These are phyloP conservation scores for Prorops nasuta DNA, from an alignment of 1,140 invertebrate species.

Conservation along the genomic window DNA sequence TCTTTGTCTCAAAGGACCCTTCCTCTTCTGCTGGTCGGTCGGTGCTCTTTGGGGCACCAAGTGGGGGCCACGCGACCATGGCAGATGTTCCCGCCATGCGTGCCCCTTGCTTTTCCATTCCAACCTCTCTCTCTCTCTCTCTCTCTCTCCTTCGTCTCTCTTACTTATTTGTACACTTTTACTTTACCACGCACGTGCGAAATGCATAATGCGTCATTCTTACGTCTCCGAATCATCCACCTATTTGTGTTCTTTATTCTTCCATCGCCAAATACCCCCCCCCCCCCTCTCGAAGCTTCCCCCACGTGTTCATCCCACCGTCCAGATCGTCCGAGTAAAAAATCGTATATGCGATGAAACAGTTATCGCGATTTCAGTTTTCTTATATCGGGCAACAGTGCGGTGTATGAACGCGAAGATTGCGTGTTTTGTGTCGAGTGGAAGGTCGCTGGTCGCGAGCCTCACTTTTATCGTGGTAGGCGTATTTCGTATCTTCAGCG, in stretches of 20 bases:
- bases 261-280: slow-evolving; percentile 24
- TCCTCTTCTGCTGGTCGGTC: slow-evolving; percentile 15
- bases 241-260: slow-evolving; percentile 31
- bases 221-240: slow-evolving; percentile 38
- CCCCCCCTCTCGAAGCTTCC: slow-evolving; percentile 16
- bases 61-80: slow-evolving; percentile 45
- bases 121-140: slow-evolving; percentile 6
- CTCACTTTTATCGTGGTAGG: slow-evolving; percentile 43
- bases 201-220: no score
- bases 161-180: no score
- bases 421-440: no score
- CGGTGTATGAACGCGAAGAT: no score
- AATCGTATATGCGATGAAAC: no score
- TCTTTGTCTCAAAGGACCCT: slow-evolving; percentile 57
- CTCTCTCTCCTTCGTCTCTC: no score
- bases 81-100: slow-evolving; percentile 55
- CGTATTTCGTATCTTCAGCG: slow-evolving; percentile 44
- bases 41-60: slow-evolving; percentile 24
- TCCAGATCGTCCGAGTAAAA: no score
- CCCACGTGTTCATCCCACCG: no score
- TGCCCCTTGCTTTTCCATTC: slow-evolving; percentile 15
- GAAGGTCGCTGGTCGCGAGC: no score
- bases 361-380: no score
- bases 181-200: not conserved
- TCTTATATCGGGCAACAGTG: no score